phyloP scores from a whole-genome alignment of 2,888 invertebrate species.

The Capitulum mitella region DNA sequence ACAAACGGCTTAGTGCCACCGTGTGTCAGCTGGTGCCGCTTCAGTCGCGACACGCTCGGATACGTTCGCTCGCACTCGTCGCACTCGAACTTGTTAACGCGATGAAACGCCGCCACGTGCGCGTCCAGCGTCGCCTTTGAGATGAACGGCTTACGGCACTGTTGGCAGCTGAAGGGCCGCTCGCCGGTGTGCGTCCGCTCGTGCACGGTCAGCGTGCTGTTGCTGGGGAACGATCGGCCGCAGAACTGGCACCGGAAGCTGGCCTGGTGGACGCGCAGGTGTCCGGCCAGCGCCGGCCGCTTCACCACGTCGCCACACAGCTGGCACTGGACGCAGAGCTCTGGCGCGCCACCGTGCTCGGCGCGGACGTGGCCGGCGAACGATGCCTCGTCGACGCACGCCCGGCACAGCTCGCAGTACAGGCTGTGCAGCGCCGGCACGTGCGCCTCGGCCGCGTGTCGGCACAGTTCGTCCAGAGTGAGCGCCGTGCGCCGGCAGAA shows the following conservation, averaged over 20 bases:
- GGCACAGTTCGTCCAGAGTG: background rate
- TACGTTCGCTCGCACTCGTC: background rate
- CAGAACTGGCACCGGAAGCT: constrained; percentile 13
- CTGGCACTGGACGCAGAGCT: constrained; percentile 6
- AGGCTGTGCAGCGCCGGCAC: background rate
- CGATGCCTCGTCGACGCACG: background rate
- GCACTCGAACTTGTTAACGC: background rate
- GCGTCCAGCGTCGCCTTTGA: background rate
- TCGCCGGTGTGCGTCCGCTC: constrained; percentile 29
- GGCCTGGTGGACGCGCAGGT: background rate
- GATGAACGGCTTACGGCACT: background rate
- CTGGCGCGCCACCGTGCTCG: background rate
- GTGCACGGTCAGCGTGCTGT: constrained; percentile 24
- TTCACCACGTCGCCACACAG: background rate
- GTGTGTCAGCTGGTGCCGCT: background rate
- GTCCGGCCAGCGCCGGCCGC: background rate
- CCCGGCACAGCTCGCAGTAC: constrained; percentile 18
- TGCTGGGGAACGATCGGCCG: background rate
- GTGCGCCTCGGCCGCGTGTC: background rate
- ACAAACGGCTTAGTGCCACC: background rate
- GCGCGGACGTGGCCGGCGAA: background rate
- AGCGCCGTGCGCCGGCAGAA: background rate
- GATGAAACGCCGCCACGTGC: background rate
- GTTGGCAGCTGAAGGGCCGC: constrained; percentile 27
- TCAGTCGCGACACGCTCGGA: background rate